Conservation (phyloP, 2,797 vertebrate genomes). For the Bothrops alternatus region DNA sequence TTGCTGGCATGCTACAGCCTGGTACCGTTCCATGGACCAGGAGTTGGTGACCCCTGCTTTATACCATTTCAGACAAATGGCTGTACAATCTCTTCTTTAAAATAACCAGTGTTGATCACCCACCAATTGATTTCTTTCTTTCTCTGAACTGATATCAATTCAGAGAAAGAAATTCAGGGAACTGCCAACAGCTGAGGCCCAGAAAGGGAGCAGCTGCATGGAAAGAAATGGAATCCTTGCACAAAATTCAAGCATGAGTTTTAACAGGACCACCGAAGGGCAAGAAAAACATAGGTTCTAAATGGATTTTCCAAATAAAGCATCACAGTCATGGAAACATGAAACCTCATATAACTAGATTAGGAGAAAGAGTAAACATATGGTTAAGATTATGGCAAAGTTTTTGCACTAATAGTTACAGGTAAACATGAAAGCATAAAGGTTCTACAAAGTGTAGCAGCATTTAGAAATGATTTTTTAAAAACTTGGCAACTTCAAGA, state of each 20-base stretch:
- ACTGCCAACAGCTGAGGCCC: background rate
- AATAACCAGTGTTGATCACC: background rate
- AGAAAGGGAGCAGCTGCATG: background rate
- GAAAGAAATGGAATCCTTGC: background rate
- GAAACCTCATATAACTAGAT: background rate
- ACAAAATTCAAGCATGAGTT: background rate
- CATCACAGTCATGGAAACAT: background rate
- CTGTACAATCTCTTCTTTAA: background rate
- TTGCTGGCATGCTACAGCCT: no score
- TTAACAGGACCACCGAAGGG: background rate
- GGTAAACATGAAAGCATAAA: background rate
- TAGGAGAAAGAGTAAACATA: background rate
- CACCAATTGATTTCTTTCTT: background rate
- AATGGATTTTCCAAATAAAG: background rate
- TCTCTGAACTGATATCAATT: background rate
- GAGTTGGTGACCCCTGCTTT: no score
- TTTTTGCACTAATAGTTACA: background rate
- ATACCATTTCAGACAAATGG: background rate
- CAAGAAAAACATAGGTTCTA: background rate
- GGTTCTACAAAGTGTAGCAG: background rate
- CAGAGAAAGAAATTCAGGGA: background rate
- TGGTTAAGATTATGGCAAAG: background rate
- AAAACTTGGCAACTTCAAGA: background rate
- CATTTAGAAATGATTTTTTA: background rate
- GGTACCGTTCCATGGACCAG: no score